Conservation (phyloP, 1,140 invertebrate species). For the Drosophila asahinai region DNA sequence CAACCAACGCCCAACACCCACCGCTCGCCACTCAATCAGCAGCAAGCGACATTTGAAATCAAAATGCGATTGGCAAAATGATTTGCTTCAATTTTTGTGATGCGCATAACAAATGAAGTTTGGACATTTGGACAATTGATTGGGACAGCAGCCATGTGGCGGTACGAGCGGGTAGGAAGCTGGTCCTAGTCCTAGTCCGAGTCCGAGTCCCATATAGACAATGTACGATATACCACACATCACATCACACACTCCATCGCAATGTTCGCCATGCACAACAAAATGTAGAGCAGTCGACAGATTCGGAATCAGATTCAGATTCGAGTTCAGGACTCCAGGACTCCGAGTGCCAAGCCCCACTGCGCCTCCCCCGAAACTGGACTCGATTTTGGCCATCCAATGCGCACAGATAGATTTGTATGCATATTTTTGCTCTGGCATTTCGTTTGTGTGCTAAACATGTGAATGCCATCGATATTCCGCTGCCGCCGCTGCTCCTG, state of each 20-base stretch:
- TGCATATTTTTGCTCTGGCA: conserved; percentile 81
- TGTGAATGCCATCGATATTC: conserved; percentile 79
- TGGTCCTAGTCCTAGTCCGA: background rate
- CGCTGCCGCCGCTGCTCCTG: conserved; percentile 68
- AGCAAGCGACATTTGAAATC: conserved; percentile 78
- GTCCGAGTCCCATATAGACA: conserved; percentile 63
- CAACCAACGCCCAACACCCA: conserved; percentile 2
- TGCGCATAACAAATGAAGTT: conserved; percentile 83
- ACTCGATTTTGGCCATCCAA: conserved; percentile 66
- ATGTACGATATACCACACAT: conserved; percentile 61
- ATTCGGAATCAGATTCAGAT: conserved; percentile 58
- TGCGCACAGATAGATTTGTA: conserved; percentile 76
- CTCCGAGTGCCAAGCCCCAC: conserved; percentile 12
- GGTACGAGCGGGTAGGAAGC: conserved; percentile 10
- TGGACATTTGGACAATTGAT: conserved; percentile 82
- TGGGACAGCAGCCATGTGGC: conserved; percentile 64
- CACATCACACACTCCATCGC: conserved; percentile 47
- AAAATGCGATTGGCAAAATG: conserved; percentile 83
- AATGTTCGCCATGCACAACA: conserved; percentile 78
- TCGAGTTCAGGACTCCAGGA: conserved; percentile 59
- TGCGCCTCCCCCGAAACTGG: conserved; percentile 24
- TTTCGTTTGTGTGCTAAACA: conserved; percentile 81
- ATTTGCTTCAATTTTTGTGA: conserved; percentile 83
- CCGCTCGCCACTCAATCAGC: conserved; percentile 57
- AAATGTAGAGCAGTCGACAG: conserved; percentile 76